phyloP scores from a whole-genome alignment of 2,797 vertebrate species.

The Masticophis lateralis region DNA sequence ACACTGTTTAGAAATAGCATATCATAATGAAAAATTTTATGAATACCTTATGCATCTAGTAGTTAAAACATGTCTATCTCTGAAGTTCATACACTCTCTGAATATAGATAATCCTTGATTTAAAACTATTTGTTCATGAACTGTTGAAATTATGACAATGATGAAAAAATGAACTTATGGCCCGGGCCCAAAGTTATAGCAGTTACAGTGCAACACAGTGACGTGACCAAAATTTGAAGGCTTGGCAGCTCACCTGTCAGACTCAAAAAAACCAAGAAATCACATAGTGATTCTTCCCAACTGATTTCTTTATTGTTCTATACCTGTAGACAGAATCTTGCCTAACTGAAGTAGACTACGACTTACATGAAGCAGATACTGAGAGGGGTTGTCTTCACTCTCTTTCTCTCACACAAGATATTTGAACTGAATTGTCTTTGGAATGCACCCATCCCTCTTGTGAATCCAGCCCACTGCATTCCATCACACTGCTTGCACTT shows the following conservation, averaged over 20 bases:
- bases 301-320: too few relatives aligned
- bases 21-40: background rate
- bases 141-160: background rate
- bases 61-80: background rate
- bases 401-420: background rate
- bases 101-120: background rate
- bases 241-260: too few relatives aligned
- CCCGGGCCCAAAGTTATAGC: background rate
- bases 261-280: too few relatives aligned
- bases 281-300: too few relatives aligned
- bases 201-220: background rate
- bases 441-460: background rate
- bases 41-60: background rate
- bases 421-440: background rate
- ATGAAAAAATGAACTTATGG: background rate
- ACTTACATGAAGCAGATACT: background rate
- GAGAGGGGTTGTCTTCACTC: background rate
- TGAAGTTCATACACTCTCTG: background rate
- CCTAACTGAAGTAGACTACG: background rate
- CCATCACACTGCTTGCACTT: background rate
- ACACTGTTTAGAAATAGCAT: background rate
- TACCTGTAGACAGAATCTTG: background rate
- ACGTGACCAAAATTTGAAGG: too few relatives aligned
- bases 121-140: background rate
- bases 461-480: background rate